Conservation (phyloP, 2,113 vertebrate species). For the Probosciger aterrimus region DNA sequence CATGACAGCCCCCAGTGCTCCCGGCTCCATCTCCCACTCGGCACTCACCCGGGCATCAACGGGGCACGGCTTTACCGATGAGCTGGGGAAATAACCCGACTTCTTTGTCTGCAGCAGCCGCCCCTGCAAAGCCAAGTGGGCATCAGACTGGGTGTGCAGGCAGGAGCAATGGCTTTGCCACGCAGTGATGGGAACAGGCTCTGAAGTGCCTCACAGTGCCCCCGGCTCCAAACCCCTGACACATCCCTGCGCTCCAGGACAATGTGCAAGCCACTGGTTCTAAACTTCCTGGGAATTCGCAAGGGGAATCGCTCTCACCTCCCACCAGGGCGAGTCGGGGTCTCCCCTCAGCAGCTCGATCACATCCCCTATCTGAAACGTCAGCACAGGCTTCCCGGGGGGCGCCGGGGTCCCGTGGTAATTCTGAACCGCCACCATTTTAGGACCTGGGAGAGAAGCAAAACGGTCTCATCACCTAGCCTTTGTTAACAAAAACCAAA, state of each 20-base stretch:
- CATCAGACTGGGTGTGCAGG: rapidly evolving
- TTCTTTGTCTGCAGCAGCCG: conserved; percentile 87
- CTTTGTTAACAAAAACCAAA: neutral
- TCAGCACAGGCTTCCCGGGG: conserved; percentile 82
- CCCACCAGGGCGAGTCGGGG: conserved; percentile 92
- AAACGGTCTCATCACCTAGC: neutral
- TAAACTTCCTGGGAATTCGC: rapidly evolving
- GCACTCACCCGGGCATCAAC: conserved; percentile 87
- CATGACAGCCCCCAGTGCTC: rapidly evolving
- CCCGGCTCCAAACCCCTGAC: rapidly evolving
- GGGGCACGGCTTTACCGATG: conserved; percentile 88
- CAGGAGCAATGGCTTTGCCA: neutral
- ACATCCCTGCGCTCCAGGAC: rapidly evolving
- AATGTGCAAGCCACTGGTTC: rapidly evolving
- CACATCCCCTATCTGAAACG: conserved; percentile 89
- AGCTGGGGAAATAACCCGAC: conserved; percentile 91
- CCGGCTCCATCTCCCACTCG: neutral
- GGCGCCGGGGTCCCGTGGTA: conserved; percentile 89
- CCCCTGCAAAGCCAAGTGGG: conserved; percentile 73
- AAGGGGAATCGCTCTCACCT: conserved; percentile 71
- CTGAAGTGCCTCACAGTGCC: neutral
- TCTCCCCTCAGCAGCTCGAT: conserved; percentile 93
- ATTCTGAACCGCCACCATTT: conserved; percentile 93
- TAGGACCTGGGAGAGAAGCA: conserved; percentile 80
- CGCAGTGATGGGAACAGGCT: neutral